These are phyloP conservation scores for Metopia argyrocephala DNA, from an alignment of 2,888 invertebrate species.

Conservation along the genomic window DNA sequence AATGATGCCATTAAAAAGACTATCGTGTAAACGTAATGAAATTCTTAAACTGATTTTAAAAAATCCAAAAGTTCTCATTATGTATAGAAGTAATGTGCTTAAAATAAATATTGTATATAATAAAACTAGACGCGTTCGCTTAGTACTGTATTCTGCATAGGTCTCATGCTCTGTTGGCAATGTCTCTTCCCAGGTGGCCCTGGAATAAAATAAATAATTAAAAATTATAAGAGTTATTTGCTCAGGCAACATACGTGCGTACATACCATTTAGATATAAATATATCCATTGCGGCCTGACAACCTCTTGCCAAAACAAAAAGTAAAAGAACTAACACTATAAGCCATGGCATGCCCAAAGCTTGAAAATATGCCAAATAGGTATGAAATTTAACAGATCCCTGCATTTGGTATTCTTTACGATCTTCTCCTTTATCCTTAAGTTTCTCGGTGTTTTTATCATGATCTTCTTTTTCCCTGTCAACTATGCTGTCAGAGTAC, in stretches of 20 bases:
- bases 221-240: not conserved
- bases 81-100: constrained; percentile 78
- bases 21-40: constrained; percentile 86
- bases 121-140: constrained; percentile 70
- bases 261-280: constrained; percentile 86
- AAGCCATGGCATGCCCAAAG: constrained; percentile 79
- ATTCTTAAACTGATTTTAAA: constrained; percentile 87
- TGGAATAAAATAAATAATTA: constrained; percentile 56
- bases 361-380: constrained; percentile 80
- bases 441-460: constrained; percentile 29
- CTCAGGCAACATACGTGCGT: not conserved
- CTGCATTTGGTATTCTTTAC: constrained; percentile 81
- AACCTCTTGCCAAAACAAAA: constrained; percentile 81
- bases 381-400: constrained; percentile 83
- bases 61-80: constrained; percentile 83
- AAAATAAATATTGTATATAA: constrained; percentile 72
- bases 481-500: constrained; percentile 72
- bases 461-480: constrained; percentile 63
- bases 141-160: constrained; percentile 63
- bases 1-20: constrained; percentile 87
- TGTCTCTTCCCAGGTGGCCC: constrained; percentile 78
- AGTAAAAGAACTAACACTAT: constrained; percentile 76
- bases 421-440: constrained; percentile 68
- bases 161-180: constrained; percentile 67
- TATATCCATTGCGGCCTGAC: constrained; percentile 85